These are phyloP conservation scores for Panonychus citri DNA, from an alignment of 1,140 invertebrate genomes.

Conservation along the genomic window DNA sequence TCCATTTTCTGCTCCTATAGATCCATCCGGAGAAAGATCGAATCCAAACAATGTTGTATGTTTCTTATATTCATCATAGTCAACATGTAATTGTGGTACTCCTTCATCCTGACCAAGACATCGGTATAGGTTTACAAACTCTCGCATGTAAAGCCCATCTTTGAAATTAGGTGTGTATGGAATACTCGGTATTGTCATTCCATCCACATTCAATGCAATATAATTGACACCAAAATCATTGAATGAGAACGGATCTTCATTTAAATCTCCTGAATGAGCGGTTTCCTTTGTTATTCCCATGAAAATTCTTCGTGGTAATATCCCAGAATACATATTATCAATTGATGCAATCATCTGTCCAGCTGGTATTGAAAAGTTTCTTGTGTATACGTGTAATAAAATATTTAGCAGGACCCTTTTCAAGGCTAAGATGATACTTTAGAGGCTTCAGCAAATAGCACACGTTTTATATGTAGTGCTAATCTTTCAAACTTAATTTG, in stretches of 20 bases:
- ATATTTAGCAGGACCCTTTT: not conserved
- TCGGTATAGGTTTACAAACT: not conserved
- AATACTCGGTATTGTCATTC: not conserved
- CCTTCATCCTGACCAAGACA: not conserved
- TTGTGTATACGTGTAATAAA: not conserved
- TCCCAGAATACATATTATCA: not conserved
- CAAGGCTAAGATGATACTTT: not conserved
- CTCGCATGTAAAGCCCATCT: not conserved
- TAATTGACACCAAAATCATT: not conserved
- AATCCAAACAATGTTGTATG: not conserved
- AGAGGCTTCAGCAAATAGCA: not conserved
- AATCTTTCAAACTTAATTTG: not conserved
- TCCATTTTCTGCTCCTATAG: not conserved
- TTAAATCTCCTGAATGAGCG: not conserved
- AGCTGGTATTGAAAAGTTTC: not conserved
- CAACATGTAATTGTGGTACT: not conserved
- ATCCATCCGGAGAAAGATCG: not conserved
- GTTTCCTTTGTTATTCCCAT: not conserved
- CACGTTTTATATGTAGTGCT: not conserved
- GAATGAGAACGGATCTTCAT: not conserved
- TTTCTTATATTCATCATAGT: not conserved
- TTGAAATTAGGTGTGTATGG: not conserved
- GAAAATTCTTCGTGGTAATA: not conserved
- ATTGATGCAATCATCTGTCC: not conserved
- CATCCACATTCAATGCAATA: not conserved